phyloP scores from a whole-genome alignment of 2,888 invertebrate genomes.

The Xestoiulus laeticollis region DNA sequence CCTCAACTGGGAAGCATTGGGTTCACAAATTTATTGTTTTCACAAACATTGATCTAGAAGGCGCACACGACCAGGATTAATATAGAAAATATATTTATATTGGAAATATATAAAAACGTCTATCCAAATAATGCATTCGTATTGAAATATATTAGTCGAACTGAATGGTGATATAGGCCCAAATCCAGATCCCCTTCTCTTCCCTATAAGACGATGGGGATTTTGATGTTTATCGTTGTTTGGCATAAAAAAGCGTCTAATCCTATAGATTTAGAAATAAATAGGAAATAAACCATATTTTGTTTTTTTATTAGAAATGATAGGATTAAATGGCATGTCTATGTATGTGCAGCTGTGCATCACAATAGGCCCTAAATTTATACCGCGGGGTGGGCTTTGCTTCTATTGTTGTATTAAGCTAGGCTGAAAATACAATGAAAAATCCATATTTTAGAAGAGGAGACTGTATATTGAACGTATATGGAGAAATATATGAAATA shows the following conservation, averaged over 20 bases:
- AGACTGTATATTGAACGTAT: not conserved
- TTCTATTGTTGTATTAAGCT: constrained; percentile 18
- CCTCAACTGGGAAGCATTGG: not conserved
- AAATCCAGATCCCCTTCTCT: not conserved
- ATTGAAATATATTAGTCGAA: not conserved
- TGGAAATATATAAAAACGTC: constrained; percentile 6
- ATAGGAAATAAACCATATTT: constrained; percentile 37
- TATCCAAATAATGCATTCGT: not conserved
- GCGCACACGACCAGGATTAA: constrained; percentile 28
- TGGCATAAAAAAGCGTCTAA: constrained; percentile 1
- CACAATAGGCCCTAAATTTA: constrained; percentile 34
- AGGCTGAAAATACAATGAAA: constrained; percentile 37
- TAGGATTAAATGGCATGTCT: constrained; percentile 34
- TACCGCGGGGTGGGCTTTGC: constrained; percentile 34
- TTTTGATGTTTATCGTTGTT: not conserved
- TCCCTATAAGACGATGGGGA: not conserved
- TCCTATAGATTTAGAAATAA: constrained; percentile 27
- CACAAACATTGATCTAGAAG: constrained; percentile 23
- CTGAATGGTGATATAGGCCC: not conserved
- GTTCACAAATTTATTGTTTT: constrained; percentile 17
- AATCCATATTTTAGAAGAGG: constrained; percentile 30
- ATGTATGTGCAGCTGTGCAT: constrained; percentile 15
- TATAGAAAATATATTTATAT: constrained; percentile 34
- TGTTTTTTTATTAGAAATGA: constrained; percentile 37
- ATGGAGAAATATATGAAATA: constrained; percentile 12